Conservation (phyloP, 2,113 vertebrate species). For the Bothrops jararaca region DNA sequence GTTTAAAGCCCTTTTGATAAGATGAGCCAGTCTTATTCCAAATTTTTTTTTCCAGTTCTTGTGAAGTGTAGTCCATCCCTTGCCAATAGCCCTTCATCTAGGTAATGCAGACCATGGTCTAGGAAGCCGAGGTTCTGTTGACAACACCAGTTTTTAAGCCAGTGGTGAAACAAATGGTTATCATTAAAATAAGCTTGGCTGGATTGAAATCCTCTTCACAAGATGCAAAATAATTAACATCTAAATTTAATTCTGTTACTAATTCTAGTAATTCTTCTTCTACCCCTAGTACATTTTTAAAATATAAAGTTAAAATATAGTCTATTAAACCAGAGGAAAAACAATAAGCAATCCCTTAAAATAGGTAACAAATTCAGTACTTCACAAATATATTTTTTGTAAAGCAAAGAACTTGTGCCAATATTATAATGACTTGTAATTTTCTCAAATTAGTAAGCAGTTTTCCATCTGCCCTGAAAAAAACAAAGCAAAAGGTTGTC, state of each 20-base stretch:
- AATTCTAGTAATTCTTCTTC: neutral
- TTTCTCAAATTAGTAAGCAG: neutral
- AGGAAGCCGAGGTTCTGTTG: too few species aligned
- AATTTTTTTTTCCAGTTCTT: too few species aligned
- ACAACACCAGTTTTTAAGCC: too few species aligned
- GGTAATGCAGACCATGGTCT: too few species aligned
- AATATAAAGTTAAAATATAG: neutral
- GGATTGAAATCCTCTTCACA: neutral
- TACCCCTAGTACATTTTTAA: rapidly evolving
- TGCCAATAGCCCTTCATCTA: too few species aligned
- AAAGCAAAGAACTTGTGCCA: neutral
- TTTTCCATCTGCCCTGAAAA: neutral
- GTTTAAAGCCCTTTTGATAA: too few species aligned
- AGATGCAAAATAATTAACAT: neutral
- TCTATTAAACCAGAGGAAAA: neutral
- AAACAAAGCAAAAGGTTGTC: neutral
- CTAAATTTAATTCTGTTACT: neutral
- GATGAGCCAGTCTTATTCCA: too few species aligned
- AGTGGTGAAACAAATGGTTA: neutral
- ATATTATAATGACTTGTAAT: neutral
- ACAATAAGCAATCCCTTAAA: conserved; percentile 3
- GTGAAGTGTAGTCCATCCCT: too few species aligned
- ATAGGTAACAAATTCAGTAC: neutral
- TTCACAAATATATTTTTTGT: neutral
- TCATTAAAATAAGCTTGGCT: neutral